Evolutionary conservation across 2,888 invertebrate genomes (phyloP).

Genomic region (Osmoderma eremita): DNA sequence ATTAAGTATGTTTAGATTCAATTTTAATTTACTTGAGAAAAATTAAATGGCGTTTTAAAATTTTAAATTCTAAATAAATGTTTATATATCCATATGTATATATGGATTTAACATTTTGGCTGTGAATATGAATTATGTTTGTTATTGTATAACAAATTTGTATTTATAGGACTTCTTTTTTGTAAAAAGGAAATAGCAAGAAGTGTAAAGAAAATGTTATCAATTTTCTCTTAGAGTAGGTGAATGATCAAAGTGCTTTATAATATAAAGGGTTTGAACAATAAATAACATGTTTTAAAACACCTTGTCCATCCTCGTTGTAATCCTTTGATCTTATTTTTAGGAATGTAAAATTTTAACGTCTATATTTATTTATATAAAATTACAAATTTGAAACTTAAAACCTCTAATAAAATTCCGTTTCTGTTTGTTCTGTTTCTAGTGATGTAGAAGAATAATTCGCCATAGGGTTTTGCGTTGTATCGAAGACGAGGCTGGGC

Average conservation of each 20-base stretch:
- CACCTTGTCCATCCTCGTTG: no score
- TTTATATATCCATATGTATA: slow-evolving; percentile 1
- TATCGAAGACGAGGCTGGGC: slow-evolving; percentile 23
- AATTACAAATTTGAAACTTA: slow-evolving; percentile 38
- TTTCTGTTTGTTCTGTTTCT: slow-evolving; percentile 32
- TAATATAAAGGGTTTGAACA: no score
- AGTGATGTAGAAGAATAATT: slow-evolving; percentile 31
- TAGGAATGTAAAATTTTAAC: neutral
- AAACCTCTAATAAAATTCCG: slow-evolving; percentile 25
- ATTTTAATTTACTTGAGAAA: slow-evolving; percentile 9
- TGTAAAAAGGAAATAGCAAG: neutral
- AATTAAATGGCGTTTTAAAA: neutral
- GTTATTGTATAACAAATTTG: slow-evolving; percentile 30
- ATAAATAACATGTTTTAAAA: no score
- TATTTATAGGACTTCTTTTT: slow-evolving; percentile 14
- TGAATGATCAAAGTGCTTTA: no score
- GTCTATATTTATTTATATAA: slow-evolving; percentile 17
- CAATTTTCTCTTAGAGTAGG: no score
- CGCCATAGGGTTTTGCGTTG: slow-evolving; percentile 16
- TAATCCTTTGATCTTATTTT: no score
- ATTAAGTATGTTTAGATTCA: neutral
- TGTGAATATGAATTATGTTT: slow-evolving; percentile 21
- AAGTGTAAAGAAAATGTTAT: no score
- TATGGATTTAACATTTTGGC: slow-evolving; percentile 19
- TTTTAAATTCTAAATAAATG: neutral